Percentiles rank a stretch among this genome's conserved stretches.
These are phyloP conservation scores for Popillia japonica DNA, from an alignment of 1,140 invertebrate genomes.

Conservation along the genomic window DNA sequence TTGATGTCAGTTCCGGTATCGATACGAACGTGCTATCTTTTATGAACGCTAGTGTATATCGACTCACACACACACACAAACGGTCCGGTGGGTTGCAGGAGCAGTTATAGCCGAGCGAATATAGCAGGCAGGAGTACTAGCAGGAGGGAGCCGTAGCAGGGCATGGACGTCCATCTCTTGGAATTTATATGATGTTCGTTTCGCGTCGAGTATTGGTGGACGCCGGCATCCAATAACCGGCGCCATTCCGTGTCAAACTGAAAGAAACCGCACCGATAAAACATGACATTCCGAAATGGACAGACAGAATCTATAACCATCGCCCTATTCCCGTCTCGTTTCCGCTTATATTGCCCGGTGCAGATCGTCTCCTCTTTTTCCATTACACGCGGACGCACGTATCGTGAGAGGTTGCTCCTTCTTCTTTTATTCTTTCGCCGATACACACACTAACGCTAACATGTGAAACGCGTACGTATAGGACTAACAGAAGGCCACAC, in stretches of 20 bases:
- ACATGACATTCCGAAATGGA: conserved; percentile 58
- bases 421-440: conserved; percentile 26
- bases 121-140: too few relatives aligned
- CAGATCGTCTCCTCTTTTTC: neutral
- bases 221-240: conserved; percentile 57
- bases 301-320: conserved; percentile 50
- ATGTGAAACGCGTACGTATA: neutral
- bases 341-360: neutral
- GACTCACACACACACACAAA: too few relatives aligned
- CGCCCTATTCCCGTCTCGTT: conserved; percentile 23
- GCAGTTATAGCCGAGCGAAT: neutral
- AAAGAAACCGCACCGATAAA: conserved; percentile 59
- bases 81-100: neutral
- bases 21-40: too few relatives aligned
- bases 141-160: neutral
- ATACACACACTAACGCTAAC: neutral
- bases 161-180: conserved; percentile 50
- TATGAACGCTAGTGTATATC: too few relatives aligned
- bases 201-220: conserved; percentile 55
- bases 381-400: neutral
- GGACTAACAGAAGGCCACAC: neutral
- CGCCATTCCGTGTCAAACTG: conserved; percentile 58
- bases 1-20: too few relatives aligned
- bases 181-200: conserved; percentile 58
- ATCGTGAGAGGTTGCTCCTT: neutral